A percentile compares a stretch with the other conserved stretches of the same genome.
phyloP scores from a whole-genome alignment of 2,797 vertebrate species.

The Poecilia wingei region DNA sequence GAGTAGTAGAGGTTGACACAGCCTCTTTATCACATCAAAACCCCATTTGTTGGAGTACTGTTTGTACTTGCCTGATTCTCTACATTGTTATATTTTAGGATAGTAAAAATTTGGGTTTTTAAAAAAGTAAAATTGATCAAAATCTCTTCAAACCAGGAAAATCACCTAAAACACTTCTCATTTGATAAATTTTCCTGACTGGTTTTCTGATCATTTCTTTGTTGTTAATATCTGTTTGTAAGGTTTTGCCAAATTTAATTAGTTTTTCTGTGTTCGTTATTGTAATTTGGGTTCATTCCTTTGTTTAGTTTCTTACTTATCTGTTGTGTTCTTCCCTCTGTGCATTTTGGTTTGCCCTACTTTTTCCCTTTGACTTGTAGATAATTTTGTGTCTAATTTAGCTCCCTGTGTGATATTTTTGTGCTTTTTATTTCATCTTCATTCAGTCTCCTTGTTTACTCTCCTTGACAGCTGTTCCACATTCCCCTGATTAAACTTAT shows the following conservation, averaged over 20 bases:
- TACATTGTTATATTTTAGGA: background rate
- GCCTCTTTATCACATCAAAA: background rate
- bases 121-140: background rate
- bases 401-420: background rate
- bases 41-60: background rate
- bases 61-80: background rate
- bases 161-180: background rate
- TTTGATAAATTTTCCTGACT: background rate
- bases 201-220: background rate
- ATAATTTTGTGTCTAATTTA: background rate
- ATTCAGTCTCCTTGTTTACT: too few species aligned
- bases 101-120: background rate
- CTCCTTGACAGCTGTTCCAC: too few species aligned
- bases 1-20: background rate
- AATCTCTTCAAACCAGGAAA: background rate
- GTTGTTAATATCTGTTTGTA: background rate
- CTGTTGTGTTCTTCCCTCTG: background rate
- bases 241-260: background rate
- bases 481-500: too few species aligned
- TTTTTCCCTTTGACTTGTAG: background rate
- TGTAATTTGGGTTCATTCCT: too few species aligned
- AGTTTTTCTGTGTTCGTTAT: background rate
- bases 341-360: background rate
- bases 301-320: too few species aligned
- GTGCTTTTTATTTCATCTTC: background rate